Evolutionary conservation across 2,113 vertebrate genomes (phyloP).

Genomic region (Protomyctophum bolini): DNA sequence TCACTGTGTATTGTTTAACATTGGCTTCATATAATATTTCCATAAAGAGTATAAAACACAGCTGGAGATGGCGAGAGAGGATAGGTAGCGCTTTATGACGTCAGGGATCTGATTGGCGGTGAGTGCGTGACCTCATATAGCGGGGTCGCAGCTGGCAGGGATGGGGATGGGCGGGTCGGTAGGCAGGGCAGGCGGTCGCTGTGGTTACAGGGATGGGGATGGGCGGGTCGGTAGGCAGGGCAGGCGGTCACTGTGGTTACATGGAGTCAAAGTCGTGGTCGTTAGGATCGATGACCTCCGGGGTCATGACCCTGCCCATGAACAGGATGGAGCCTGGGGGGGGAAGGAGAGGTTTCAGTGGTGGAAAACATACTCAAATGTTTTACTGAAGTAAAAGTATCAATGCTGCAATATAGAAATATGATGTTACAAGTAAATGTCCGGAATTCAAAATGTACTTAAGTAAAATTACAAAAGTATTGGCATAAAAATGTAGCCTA

Average conservation of each 20-base stretch:
- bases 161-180: not conserved
- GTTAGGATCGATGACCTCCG: slow-evolving; percentile 88
- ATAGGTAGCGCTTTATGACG: slow-evolving; percentile 66
- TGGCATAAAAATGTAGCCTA: too few relatives aligned
- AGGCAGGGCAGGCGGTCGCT: not conserved
- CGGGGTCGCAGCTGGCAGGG: not conserved
- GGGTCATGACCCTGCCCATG: slow-evolving; percentile 97
- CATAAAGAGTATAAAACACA: slow-evolving; percentile 73
- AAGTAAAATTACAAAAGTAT: too few relatives aligned
- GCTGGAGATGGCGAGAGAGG: slow-evolving; percentile 60
- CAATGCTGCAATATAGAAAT: too few relatives aligned
- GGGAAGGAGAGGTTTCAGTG: slow-evolving; percentile 1
- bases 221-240: too few relatives aligned
- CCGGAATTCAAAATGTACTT: too few relatives aligned
- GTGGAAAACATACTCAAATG: too few relatives aligned
- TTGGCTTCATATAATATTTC: slow-evolving; percentile 40
- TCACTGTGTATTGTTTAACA: slow-evolving; percentile 53
- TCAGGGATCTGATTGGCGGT: slow-evolving; percentile 44
- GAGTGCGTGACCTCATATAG: not conserved
- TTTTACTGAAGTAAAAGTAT: too few relatives aligned
- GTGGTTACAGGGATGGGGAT: slow-evolving; percentile 62
- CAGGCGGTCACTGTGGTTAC: slow-evolving; percentile 63
- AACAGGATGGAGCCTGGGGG: slow-evolving; percentile 88
- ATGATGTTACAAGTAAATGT: too few relatives aligned
- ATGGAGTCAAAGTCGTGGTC: slow-evolving; percentile 91